phyloP scores from a whole-genome alignment of 2,113 vertebrate genomes.

The Geococcyx californianus region DNA sequence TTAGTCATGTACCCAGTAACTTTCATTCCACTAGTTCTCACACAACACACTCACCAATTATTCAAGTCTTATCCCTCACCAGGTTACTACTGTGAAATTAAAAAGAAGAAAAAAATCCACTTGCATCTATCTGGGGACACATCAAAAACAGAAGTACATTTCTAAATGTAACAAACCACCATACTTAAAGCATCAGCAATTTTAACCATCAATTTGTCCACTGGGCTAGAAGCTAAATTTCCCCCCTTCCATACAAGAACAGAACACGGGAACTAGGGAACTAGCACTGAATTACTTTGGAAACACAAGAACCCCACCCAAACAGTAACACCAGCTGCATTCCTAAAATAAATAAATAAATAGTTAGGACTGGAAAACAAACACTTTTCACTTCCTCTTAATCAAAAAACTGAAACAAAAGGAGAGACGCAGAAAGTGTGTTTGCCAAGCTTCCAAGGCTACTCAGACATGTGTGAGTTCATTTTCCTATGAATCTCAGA shows the following conservation, averaged over 20 bases:
- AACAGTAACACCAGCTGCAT: not conserved
- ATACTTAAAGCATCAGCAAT: not conserved
- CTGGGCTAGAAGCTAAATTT: not conserved
- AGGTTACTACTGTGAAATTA: not conserved
- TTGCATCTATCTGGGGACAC: not conserved
- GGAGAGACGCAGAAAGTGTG: fast-evolving
- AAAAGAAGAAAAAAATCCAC: not conserved
- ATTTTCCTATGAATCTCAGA: not conserved
- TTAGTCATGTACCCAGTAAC: conserved; percentile 7
- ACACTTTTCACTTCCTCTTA: not conserved
- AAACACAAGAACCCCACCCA: not conserved
- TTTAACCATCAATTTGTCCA: not conserved
- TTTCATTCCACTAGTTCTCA: not conserved
- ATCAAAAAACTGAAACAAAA: not conserved
- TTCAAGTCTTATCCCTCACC: not conserved
- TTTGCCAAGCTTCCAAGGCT: not conserved
- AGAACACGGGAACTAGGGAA: not conserved
- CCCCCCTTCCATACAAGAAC: not conserved
- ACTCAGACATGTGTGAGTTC: not conserved
- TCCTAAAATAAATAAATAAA: not conserved
- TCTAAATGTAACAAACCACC: not conserved
- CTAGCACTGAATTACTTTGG: not conserved
- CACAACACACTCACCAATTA: not conserved
- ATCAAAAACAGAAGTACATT: not conserved
- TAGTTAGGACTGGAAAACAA: not conserved